phyloP scores from a whole-genome alignment of 2,888 invertebrate species.

The Drosophila silvestris region DNA sequence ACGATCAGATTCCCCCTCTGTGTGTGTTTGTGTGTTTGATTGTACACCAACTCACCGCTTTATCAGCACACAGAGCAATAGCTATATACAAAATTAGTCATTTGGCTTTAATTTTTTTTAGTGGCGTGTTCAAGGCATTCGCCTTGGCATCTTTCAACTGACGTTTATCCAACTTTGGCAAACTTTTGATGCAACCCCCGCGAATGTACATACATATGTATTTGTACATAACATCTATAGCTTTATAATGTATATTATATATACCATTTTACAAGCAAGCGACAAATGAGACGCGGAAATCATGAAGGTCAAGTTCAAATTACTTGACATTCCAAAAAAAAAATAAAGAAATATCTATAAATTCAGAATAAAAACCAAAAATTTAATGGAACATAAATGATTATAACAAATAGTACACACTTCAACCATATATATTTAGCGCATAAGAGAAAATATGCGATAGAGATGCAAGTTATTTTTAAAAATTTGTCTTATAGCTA shows the following conservation, averaged over 20 bases:
- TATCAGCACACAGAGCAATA: conserved; percentile 55
- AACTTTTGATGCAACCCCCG: conserved; percentile 71
- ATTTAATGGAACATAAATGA: neutral
- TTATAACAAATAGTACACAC: neutral
- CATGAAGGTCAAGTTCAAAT: conserved; percentile 77
- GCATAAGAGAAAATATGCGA: neutral
- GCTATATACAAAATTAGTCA: conserved; percentile 59
- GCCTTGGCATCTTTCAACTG: conserved; percentile 52
- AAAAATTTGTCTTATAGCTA: neutral
- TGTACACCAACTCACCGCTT: conserved; percentile 39
- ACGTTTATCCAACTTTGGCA: conserved; percentile 43
- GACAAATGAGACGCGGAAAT: conserved; percentile 74
- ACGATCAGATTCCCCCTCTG: conserved; percentile 6
- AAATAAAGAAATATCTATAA: neutral
- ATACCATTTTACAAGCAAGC: conserved; percentile 76
- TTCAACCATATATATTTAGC: neutral
- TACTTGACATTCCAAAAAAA: conserved; percentile 48
- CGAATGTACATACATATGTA: conserved; percentile 10
- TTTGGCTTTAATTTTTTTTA: conserved; percentile 32
- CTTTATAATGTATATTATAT: conserved; percentile 76
- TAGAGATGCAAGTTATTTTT: neutral
- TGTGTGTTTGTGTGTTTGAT: conserved; percentile 18
- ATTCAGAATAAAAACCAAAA: neutral
- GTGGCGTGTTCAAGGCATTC: conserved; percentile 67
- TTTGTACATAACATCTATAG: conserved; percentile 37